These are phyloP conservation scores for Lordiphosa clarofinis DNA, from an alignment of 1,140 invertebrate species.

Conservation along the genomic window DNA sequence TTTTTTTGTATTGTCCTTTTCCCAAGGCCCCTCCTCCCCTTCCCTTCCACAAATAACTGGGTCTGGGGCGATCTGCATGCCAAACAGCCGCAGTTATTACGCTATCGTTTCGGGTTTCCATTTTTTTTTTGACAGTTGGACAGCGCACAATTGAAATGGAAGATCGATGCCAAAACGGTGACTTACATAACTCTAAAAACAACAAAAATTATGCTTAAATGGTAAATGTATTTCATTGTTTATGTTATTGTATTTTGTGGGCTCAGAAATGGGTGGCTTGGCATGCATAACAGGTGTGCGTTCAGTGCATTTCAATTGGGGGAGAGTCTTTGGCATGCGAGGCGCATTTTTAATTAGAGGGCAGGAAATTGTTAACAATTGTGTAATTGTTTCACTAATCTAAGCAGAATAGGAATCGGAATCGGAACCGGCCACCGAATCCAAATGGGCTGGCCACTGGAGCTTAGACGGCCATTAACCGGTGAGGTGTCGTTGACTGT, in stretches of 20 bases:
- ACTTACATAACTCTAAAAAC: conserved; percentile 7
- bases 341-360: conserved; percentile 37
- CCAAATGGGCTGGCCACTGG: conserved; percentile 5
- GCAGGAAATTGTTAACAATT: conserved; percentile 15
- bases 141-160: conserved; percentile 1
- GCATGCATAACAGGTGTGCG: conserved; percentile 52
- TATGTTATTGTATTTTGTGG: conserved; percentile 5
- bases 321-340: conserved; percentile 11
- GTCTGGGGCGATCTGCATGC: conserved; percentile 2
- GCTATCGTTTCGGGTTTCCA: background rate
- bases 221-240: conserved; percentile 18
- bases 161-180: conserved; percentile 18
- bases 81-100: conserved; percentile 7
- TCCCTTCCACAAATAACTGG: too few species aligned
- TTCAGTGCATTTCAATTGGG: conserved; percentile 50
- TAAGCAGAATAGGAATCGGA: too few species aligned
- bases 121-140: conserved; percentile 1
- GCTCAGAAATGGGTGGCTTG: conserved; percentile 5
- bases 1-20: conserved; percentile 25
- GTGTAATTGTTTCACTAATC: conserved; percentile 35
- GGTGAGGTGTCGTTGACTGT: conserved; percentile 49
- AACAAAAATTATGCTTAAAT: conserved; percentile 10
- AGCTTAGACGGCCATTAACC: conserved; percentile 7
- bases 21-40: conserved; percentile 18
- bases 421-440: background rate